These are phyloP conservation scores for Parazoanthus darwini DNA, from an alignment of 92 coral and sea anemone genomes.

Conservation along the genomic window DNA sequence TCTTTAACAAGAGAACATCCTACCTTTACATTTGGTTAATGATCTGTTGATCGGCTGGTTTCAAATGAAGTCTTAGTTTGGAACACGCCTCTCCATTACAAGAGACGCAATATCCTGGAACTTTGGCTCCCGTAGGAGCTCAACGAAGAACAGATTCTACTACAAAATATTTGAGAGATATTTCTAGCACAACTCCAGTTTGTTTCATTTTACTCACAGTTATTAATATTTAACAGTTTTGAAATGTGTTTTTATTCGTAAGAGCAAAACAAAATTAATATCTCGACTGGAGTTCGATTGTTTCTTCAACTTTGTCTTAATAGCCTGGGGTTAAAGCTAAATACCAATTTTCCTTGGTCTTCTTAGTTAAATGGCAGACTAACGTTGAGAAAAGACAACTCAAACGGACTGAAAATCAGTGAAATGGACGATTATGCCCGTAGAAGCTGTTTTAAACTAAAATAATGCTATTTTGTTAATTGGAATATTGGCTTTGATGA, in stretches of 20 bases:
- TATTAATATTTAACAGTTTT: conserved; percentile 32
- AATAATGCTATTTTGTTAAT: background rate
- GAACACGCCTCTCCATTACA: background rate
- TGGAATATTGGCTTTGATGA: background rate
- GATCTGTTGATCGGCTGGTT: background rate
- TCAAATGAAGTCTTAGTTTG: conserved; percentile 2
- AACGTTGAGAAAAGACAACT: background rate
- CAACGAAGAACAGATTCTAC: background rate
- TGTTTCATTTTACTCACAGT: background rate
- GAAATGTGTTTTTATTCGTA: conserved; percentile 8
- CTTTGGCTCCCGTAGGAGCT: background rate
- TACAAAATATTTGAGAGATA: background rate
- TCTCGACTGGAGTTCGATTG: conserved; percentile 2
- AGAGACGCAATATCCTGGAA: background rate
- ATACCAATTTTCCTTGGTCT: background rate
- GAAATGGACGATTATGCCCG: background rate
- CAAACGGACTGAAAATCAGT: background rate
- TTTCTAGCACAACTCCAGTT: background rate
- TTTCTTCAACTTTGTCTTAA: background rate
- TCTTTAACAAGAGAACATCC: background rate
- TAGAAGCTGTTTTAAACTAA: background rate
- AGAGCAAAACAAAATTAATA: conserved; percentile 1
- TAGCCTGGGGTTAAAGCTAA: background rate
- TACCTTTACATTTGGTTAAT: conserved; percentile 16
- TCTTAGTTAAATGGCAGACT: background rate